A percentile compares a stretch with the other conserved stretches of the same genome.
These are phyloP conservation scores for Melierax canorus DNA, from an alignment of 2,113 vertebrate species.

Conservation along the genomic window DNA sequence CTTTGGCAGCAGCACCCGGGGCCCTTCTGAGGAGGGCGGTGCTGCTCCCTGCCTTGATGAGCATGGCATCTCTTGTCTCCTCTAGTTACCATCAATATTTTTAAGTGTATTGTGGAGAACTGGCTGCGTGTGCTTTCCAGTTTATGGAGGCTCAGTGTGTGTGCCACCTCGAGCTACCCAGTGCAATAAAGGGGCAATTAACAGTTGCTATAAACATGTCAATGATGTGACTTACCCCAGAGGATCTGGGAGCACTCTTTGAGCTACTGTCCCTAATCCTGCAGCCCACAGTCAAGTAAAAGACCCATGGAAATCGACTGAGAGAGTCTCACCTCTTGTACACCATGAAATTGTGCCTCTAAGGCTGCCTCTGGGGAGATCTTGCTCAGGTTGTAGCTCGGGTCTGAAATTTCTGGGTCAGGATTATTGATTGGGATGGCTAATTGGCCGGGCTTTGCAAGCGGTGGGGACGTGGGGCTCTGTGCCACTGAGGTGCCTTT, in stretches of 20 bases:
- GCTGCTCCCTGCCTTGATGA: neutral
- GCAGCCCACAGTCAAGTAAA: neutral
- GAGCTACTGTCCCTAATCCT: neutral
- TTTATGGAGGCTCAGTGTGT: neutral
- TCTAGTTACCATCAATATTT: neutral
- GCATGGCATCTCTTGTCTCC: neutral
- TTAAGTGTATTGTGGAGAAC: neutral
- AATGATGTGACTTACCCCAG: neutral
- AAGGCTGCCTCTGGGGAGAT: neutral
- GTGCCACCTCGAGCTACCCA: neutral
- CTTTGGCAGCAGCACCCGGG: neutral
- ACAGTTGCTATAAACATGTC: neutral
- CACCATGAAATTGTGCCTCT: accelerated
- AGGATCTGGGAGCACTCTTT: neutral
- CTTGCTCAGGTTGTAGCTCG: neutral
- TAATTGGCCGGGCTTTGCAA: neutral
- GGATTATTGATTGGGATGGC: neutral
- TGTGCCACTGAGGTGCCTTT: neutral
- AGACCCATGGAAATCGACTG: neutral
- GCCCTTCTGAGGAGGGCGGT: neutral
- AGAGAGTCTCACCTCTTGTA: accelerated
- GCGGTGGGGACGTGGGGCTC: neutral
- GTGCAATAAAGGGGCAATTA: neutral
- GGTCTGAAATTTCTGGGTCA: slow-evolving; percentile 9
- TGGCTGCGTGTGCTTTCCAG: accelerated